Evolutionary conservation across 2,113 vertebrate genomes (phyloP), one percentile per base, ranked within the genome.

Genomic region (Salvelinus alpinus): DNA sequence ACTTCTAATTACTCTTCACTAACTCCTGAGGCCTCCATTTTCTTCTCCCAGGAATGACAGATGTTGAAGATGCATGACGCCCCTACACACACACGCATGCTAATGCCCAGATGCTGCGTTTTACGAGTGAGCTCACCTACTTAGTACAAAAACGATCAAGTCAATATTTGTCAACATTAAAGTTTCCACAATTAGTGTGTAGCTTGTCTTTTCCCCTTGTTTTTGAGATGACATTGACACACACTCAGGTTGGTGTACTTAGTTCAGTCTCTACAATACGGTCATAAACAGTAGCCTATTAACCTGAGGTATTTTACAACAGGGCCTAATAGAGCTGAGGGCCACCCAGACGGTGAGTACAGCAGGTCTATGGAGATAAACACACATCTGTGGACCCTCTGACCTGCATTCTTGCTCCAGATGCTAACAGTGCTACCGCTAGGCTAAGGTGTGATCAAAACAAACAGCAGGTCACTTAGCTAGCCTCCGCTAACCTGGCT

Each of bases 1-100:
- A 87, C 84, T 82, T 91, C 72, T 90, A 90, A 92, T 92, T 88
- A 88, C 82, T 84, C 87, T 82, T 78, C 83, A 80, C 85, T 80
- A 87, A 82, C 83, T 90, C 76, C 74, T 78, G 83, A 77, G 83
- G 82, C 91, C 87, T 86, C 85, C 82, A 87, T 87, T 91, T 91
- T 82, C 87, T 91, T 82, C 87, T 62, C 25, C 87, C 77, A 65
- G 78, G 90, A 90, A 91, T 90, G 82, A 90, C 84, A 44, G 38
- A 44, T 44, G 8, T 44, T 44, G 8, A 9, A 34, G 71, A 62
- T 59, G 44, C 71, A 69, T 62, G 57, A 72, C 54, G 29, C 48
- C 57, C 51, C 6, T 14, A 51, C 20, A 60, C 69, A 72, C 27
- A 72, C 18, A 72, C 22, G 67, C 60, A 74, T n/a, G 25, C 73